phyloP scores from a whole-genome alignment of 2,797 vertebrate genomes.

The Periophthalmus magnuspinnatus region DNA sequence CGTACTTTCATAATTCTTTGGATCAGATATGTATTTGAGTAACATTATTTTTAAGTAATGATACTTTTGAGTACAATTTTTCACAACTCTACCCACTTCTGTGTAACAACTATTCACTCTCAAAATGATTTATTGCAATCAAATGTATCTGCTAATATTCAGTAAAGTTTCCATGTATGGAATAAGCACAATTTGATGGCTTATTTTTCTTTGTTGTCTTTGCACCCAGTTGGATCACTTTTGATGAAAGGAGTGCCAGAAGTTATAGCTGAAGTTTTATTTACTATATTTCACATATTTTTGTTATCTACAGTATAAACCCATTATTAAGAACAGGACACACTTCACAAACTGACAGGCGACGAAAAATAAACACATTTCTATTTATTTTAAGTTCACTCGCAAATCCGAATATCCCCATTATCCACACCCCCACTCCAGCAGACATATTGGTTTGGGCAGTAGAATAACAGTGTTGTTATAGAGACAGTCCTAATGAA shows the following conservation, averaged over 20 bases:
- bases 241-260: background rate
- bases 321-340: background rate
- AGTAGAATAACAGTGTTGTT: background rate
- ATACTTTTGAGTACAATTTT: no score
- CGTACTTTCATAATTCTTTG: no score
- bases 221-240: background rate
- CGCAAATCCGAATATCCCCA: background rate
- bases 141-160: background rate
- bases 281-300: background rate
- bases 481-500: background rate
- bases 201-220: background rate
- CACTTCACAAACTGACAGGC: constrained; percentile 1
- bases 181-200: background rate
- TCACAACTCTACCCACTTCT: background rate
- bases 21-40: no score
- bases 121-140: no score
- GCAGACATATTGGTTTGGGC: background rate
- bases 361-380: background rate
- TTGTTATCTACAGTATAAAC: background rate
- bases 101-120: no score
- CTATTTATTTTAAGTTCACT: background rate
- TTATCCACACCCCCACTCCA: background rate
- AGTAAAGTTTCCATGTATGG: background rate
- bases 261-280: background rate
- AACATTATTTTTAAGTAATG: no score